These are phyloP conservation scores for Balearica regulorum DNA, from an alignment of 2,797 vertebrate genomes.

Conservation along the genomic window DNA sequence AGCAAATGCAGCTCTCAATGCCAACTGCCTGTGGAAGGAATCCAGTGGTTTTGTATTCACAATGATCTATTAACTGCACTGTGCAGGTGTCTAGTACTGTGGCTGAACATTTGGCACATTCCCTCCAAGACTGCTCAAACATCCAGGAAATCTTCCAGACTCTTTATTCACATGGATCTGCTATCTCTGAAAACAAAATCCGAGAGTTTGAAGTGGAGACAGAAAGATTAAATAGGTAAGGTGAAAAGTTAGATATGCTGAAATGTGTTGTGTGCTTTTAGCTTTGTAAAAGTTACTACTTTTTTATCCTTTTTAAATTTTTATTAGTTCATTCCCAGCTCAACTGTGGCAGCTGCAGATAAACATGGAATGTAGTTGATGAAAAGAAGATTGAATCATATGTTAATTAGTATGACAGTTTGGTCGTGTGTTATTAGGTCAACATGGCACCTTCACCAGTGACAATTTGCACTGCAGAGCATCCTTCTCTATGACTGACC, in stretches of 20 bases:
- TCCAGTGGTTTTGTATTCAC: not conserved
- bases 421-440: not conserved
- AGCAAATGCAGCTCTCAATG: not conserved
- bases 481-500: not conserved
- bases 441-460: not conserved
- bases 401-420: not conserved
- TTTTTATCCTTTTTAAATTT: not conserved
- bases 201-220: constrained; percentile 89
- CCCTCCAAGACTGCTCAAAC: constrained; percentile 88
- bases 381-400: not conserved
- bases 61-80: not conserved
- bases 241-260: not conserved
- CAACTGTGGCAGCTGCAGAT: not conserved
- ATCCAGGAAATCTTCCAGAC: constrained; percentile 91
- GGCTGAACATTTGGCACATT: constrained; percentile 86
- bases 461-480: not conserved
- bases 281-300: not conserved
- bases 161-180: constrained; percentile 86
- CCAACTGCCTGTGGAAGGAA: not conserved
- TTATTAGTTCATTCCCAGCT: not conserved
- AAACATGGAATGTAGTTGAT: not conserved
- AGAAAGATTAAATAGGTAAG: constrained; percentile 85
- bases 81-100: constrained; percentile 84
- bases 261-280: not conserved
- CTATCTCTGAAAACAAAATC: constrained; percentile 87